Evolutionary conservation across 2,113 vertebrate genomes (phyloP), one percentile per base, ranked within the genome.

Genomic region (Phaethon lepturus): DNA sequence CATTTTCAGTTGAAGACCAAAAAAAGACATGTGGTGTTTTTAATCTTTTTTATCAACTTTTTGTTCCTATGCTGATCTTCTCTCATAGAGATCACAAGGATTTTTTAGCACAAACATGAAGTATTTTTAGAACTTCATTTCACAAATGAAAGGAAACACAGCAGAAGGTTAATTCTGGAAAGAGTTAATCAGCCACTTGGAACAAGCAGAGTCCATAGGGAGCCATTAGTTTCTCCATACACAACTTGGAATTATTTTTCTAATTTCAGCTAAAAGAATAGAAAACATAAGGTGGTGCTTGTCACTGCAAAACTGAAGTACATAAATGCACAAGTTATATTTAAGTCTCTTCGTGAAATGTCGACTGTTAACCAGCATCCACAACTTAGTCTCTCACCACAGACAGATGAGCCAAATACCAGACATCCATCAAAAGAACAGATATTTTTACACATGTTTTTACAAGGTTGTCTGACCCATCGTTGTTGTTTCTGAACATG

Each of bases 91-190:
- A 63, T 38, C 17, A 59, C 16, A 50, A 69, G 31, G 49, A 47
- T 24, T 66, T 73, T 83, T 64, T 28, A 82, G 19, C 89, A 86
- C 10, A 49, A 91, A 71, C 25, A 44, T 0, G 0, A 81, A 64
- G 23, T 80, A 90, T 56, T 93, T 93, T 78, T 53, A 81, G 47
- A 52, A 29, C 17, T 52, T 71, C 28, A 67, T 67, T 91, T 80
- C 62, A 73, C n/a, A 82, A 93, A 72, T 5, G 53, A 53, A 75
- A 72, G 44, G 85, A 87, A 92, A 35, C 66, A 53, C 38, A 72
- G 62, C 42, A 88, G 49, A 80, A 91, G 53, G 59, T 82, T 90
- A 81, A 86, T 49, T 90, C 69, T 88, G 63, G 78, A 90, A 82
- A 76, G 1, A 49, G 87, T 64, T 72, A 23, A 7, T 5, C 58